These are phyloP conservation scores for Hypotaenidia philippensis DNA, from an alignment of 2,797 vertebrate species.

Conservation along the genomic window DNA sequence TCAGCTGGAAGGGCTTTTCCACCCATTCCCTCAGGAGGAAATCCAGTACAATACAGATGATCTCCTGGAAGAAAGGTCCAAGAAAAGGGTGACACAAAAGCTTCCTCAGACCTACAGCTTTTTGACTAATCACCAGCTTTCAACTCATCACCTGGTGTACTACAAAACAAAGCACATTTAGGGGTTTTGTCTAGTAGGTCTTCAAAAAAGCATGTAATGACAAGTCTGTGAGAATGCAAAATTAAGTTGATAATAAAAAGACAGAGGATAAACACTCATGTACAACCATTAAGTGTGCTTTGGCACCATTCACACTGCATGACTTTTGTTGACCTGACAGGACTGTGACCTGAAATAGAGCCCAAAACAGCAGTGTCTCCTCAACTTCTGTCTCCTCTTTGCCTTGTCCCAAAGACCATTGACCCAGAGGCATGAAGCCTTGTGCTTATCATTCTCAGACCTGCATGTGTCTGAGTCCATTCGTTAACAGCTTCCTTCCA, in stretches of 20 bases:
- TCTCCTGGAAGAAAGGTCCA: background rate
- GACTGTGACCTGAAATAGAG: constrained; percentile 20
- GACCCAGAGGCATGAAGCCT: background rate
- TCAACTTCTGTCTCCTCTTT: background rate
- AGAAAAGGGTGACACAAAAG: background rate
- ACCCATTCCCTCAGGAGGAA: background rate
- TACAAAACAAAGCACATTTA: background rate
- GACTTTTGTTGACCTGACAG: background rate
- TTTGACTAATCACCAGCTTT: background rate
- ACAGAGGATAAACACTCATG: background rate
- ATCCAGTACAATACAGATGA: background rate
- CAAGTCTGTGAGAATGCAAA: background rate
- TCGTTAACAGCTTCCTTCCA: background rate
- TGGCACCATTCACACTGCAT: background rate
- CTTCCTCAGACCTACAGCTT: background rate
- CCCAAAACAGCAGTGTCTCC: background rate
- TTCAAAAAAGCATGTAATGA: background rate
- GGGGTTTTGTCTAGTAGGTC: background rate
- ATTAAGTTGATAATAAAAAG: background rate
- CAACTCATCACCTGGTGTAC: background rate
- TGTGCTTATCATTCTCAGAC: background rate
- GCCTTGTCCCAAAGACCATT: background rate
- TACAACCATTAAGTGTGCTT: background rate
- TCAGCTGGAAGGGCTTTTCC: background rate
- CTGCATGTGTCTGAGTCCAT: background rate